These are phyloP conservation scores for Hybos culiciformis DNA, from an alignment of 2,888 invertebrate genomes.

Conservation along the genomic window DNA sequence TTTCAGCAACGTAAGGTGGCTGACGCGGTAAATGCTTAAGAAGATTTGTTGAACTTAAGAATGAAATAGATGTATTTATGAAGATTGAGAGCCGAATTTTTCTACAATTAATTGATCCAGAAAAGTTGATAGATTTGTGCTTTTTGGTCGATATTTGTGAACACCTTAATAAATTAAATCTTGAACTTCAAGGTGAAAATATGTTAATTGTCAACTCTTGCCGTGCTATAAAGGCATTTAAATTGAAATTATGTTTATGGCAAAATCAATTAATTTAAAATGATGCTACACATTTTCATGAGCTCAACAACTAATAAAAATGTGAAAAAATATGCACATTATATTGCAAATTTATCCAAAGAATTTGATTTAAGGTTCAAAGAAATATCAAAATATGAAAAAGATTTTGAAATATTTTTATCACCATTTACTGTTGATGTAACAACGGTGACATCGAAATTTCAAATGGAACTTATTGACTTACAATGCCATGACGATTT, in stretches of 20 bases:
- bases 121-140: neutral
- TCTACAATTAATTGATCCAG: neutral
- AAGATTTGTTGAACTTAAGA: conserved; percentile 5
- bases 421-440: neutral
- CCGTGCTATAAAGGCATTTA: neutral
- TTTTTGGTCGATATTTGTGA: neutral
- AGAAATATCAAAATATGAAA: neutral
- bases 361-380: neutral
- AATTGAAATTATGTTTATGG: neutral
- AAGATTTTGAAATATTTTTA: neutral
- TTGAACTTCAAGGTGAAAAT: conserved; percentile 1
- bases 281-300: neutral
- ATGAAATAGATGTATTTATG: conserved; percentile 7
- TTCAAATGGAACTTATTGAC: conserved; percentile 2
- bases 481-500: conserved; percentile 2
- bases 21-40: conserved; percentile 7
- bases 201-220: neutral
- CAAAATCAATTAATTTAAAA: neutral
- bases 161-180: neutral
- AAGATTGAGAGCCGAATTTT: neutral
- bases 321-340: neutral
- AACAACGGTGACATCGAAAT: neutral
- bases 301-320: neutral
- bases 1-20: conserved; percentile 7
- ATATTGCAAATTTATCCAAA: neutral